Base-by-base conservation (phyloP, 2,113 vertebrate genomes). In the Marcusenius ussheri region DNA sequence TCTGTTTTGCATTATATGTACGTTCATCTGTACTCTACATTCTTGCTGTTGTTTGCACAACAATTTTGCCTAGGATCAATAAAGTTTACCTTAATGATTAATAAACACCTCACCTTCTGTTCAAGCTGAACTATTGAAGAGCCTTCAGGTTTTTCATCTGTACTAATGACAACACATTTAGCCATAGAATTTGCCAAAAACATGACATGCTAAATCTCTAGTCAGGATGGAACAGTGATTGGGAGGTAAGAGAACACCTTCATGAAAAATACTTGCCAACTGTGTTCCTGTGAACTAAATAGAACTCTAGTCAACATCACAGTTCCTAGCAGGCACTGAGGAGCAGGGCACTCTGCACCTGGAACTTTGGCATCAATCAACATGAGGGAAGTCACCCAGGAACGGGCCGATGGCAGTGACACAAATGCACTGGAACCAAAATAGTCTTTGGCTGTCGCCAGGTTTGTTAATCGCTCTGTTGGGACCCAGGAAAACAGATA, bases 401-500 rank as follows among this genome's bases (percentile, higher is more conserved):
- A 83, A 17, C 80, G 47, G 80, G 80, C 35, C 39, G 19, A 24
- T 39, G 80, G 80, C 80, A 83, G 80, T n/a, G 47, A 83, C 80
- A 83, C 39, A 83, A 83, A 83, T 83, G 80, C 80, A 10, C 19
- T 47, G 17, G 80, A 83, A 83, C 80, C 17, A 83, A 83, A 83
- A 83, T 83, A 83, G 80, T 83, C 80, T n/a, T 45, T 83, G 80
- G 39, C 80, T 83, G 80, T 83, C 80, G 2, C 80, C 42, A 47
- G 39, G 19, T 83, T 83, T 83, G 80, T 47, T 83, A 83, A 83
- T 83, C 39, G 80, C 80, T 83, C 80, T 83, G 42, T 31, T 83
- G 80, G 80, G 80, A 83, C 80, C 45, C 80, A 47, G 80, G 19
- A 88, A 74, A 74, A 88, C 62, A 74, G 88, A 88, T 62, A 70